Conservation (phyloP, 2,888 invertebrate genomes). For the Thymelicus acteon region DNA sequence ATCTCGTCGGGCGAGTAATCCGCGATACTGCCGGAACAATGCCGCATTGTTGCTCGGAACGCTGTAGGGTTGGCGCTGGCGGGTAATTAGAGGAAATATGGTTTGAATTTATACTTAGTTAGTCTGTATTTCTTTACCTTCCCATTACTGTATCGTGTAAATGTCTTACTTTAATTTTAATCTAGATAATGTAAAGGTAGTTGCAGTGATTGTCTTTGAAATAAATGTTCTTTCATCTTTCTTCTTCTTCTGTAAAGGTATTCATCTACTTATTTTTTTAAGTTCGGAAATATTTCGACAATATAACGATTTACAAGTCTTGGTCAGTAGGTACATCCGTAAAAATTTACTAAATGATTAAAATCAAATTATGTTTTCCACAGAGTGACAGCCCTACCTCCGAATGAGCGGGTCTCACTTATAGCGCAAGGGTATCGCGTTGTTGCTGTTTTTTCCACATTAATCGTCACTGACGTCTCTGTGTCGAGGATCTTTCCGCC, state of each 20-base stretch:
- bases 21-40: slow-evolving; percentile 17
- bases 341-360: too few species aligned
- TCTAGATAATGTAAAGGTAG: too few species aligned
- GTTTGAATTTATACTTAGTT: background rate
- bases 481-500: background rate
- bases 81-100: background rate
- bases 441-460: slow-evolving; percentile 24
- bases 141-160: too few species aligned
- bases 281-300: too few species aligned
- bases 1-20: slow-evolving; percentile 10
- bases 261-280: too few species aligned
- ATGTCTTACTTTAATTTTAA: too few species aligned
- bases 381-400: background rate
- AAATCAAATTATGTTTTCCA: background rate
- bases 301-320: too few species aligned
- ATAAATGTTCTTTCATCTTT: too few species aligned
- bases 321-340: too few species aligned
- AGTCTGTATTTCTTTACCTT: too few species aligned
- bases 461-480: slow-evolving; percentile 15
- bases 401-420: slow-evolving; percentile 10
- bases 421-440: slow-evolving; percentile 10
- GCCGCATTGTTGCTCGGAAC: slow-evolving; percentile 3
- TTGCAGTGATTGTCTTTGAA: too few species aligned
- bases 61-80: background rate
- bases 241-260: too few species aligned